Evolutionary conservation across 2,888 invertebrate species (phyloP), one percentile per base, ranked within the genome.

Genomic region (Didymodactylos carnosus): DNA sequence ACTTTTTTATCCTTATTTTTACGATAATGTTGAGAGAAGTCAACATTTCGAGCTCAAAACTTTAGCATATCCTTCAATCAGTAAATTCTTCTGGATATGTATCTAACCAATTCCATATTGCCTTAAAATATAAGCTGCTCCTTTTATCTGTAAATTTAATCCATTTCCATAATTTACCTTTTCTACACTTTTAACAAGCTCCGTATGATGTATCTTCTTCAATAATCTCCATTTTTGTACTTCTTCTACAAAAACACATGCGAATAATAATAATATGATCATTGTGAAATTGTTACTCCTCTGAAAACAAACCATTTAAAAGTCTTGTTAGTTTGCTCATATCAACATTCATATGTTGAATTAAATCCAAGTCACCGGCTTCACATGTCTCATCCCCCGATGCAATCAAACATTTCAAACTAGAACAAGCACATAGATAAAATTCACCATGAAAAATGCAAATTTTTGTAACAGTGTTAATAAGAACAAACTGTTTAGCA

Each of bases 301-400:
- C n/a, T n/a, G n/a, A n/a, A n/a, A n/a, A n/a, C n/a, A n/a, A n/a
- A 86, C 86, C 86, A 82, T 84, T 85, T 73, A 94, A 86, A 27
- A 95, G 87, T 83, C 90, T 89, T 77, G 90, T 90, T 77, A 97
- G 88, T 82, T 92, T 87, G 75, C 88, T 85, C 77, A 92, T 89
- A 85, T 95, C 94, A 78, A 95, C 90, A 82, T 94, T 94, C 79
- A 97, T 93, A 84, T 95, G 91, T 83, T 94, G 94, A 81, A 97
- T 94, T 76, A 97, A 86, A 84, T 97, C 95, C 81, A 97, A 91
- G 81, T 97, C 95, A 79, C 91, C 92, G 81, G 80, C 76, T 82
- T 95, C 94, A 39, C 91, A 90, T 85, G 90, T 91, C 84, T 95
- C 94, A 82, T 95, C 94, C 72, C 89, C 90, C 81, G 89, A 89